Evolutionary conservation across 2,113 vertebrate species (phyloP), one percentile per base, ranked within the genome.

Genomic region (Motacilla alba): DNA sequence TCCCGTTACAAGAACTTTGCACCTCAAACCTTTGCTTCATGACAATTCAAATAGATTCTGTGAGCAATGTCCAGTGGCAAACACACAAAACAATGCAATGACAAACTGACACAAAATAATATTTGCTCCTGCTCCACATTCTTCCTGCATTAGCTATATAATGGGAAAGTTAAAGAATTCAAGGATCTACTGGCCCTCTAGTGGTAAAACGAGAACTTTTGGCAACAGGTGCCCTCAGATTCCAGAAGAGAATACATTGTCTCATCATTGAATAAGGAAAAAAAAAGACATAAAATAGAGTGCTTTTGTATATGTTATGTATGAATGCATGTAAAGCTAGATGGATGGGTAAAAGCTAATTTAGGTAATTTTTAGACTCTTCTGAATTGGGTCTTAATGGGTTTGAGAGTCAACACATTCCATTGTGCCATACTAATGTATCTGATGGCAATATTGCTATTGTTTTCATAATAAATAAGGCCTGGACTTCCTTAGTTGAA

Each of bases 181-280:
- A 86, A 56, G 37, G 58, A 83, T n/a, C 46, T 87, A 72, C 35
- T 11, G 70, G 93, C 87, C 91, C 87, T 95, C 94, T 95, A 94
- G 89, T 85, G 94, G 92, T 87, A 81, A 78, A 90, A 67, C 0
- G 0, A 53, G 43, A 74, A 11, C 11, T 78, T 89, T 63, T 37
- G 28, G 46, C 26, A 90, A 60, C 0, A 4, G 2, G 2, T 35
- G 15, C 55, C 21, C 66, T 59, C 33, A 43, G 13, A 18, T 79
- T 77, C 13, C 7, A 20, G n/a, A 21, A 66, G 20, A 75, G 84
- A 91, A 77, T 23, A 20, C 17, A 44, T 9, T 4, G 3, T 44
- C 33, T 73, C 5, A 2, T 47, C 63, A 47, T 0, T 14, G 6
- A 31, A 19, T 26, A 35, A 78, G 19, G 24, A 14, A 33, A 16